A percentile compares a stretch with the other conserved stretches of the same genome.
Conservation (phyloP, 2,113 vertebrate genomes). For the Varanus salvator region DNA sequence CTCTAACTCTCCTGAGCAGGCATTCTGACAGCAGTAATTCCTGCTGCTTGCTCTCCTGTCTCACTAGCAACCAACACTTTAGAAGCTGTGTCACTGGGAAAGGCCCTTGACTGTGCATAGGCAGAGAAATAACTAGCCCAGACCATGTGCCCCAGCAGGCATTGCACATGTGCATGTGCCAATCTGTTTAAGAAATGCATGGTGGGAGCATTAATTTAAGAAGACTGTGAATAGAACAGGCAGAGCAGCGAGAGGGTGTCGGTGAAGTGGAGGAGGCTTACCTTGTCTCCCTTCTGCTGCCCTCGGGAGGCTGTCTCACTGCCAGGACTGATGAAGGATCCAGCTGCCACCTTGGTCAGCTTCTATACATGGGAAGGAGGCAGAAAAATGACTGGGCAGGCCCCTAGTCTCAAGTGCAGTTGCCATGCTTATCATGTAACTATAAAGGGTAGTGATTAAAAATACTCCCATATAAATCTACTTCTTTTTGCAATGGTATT, state of each 20-base stretch:
- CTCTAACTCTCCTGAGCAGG: not conserved
- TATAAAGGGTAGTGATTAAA: not conserved
- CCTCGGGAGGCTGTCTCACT: not conserved
- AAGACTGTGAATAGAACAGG: not conserved
- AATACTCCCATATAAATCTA: not conserved
- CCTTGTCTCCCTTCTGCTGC: not conserved
- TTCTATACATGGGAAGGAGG: not conserved
- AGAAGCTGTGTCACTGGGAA: not conserved
- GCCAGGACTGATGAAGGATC: not conserved
- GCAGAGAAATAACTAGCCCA: not conserved
- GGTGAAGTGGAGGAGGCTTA: not conserved
- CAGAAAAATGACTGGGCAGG: not conserved
- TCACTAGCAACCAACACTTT: not conserved
- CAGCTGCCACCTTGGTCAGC: not conserved
- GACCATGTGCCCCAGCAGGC: not conserved
- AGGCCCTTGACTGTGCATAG: no score
- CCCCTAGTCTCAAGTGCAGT: not conserved
- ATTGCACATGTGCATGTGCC: not conserved
- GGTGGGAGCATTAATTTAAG: not conserved
- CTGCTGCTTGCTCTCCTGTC: not conserved
- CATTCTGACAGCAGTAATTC: no score
- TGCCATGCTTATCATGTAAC: not conserved
- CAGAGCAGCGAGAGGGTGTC: not conserved
- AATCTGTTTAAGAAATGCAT: not conserved
- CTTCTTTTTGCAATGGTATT: not conserved